Evolutionary conservation across 2,113 vertebrate species (phyloP).

Genomic region (Peromyscus maniculatus): DNA sequence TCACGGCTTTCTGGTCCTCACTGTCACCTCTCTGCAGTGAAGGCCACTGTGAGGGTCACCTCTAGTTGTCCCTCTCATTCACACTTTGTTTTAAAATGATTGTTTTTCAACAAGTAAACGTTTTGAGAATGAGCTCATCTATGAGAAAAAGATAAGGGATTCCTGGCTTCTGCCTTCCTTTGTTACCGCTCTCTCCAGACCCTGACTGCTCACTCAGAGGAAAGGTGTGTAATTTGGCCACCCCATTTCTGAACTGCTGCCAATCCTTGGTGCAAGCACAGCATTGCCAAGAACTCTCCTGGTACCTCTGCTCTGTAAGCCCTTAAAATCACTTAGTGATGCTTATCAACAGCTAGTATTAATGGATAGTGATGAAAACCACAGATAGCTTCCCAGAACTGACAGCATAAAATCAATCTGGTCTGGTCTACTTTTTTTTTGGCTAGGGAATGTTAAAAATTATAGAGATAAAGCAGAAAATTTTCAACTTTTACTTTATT

Average conservation of each 20-base stretch:
- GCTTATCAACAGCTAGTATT: slow-evolving; percentile 63
- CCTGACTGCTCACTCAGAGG: slow-evolving; percentile 12
- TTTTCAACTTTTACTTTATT: slow-evolving; percentile 26
- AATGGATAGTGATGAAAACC: slow-evolving; percentile 55
- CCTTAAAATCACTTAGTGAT: slow-evolving; percentile 66
- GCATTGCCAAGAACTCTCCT: not conserved
- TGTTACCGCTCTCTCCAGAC: not conserved
- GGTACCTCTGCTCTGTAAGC: slow-evolving; percentile 19
- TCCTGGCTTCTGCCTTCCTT: slow-evolving; percentile 25
- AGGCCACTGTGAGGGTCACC: not conserved
- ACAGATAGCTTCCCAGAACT: slow-evolving; percentile 60
- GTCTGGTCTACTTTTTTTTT: slow-evolving; percentile 29
- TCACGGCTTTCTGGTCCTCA: not conserved
- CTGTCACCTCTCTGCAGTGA: not conserved
- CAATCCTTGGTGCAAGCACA: not conserved
- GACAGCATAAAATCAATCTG: slow-evolving; percentile 68
- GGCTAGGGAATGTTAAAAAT: slow-evolving; percentile 33
- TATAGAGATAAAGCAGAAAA: slow-evolving; percentile 32
- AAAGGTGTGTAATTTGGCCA: slow-evolving; percentile 3
- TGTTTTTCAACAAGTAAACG: not conserved
- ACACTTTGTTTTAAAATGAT: slow-evolving; percentile 25
- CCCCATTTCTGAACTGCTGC: slow-evolving; percentile 24
- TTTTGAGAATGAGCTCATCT: slow-evolving; percentile 36
- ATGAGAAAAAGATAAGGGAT: not conserved
- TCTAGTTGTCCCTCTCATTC: not conserved